phyloP scores from a whole-genome alignment of 2,888 invertebrate species.

The Julus scanicus region DNA sequence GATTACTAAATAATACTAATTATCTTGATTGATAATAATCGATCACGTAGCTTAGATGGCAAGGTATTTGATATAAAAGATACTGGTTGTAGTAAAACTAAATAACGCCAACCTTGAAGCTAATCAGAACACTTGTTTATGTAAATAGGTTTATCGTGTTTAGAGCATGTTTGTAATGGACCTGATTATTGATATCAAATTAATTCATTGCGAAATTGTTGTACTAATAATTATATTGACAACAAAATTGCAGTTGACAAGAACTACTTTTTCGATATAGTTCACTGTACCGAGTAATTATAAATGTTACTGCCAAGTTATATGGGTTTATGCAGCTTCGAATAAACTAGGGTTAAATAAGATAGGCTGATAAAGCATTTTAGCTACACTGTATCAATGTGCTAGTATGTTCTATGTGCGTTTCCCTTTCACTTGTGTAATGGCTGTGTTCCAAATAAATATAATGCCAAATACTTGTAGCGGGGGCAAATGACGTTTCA shows the following conservation, averaged over 20 bases:
- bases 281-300: neutral
- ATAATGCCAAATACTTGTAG: constrained; percentile 26
- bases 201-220: neutral
- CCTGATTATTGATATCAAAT: neutral
- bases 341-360: neutral
- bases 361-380: neutral
- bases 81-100: no score
- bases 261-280: neutral
- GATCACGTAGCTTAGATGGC: no score
- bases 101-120: no score
- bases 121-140: no score
- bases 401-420: neutral
- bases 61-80: no score
- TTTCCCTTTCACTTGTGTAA: neutral
- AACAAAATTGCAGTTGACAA: neutral
- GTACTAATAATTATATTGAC: neutral
- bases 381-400: neutral
- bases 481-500: constrained; percentile 7
- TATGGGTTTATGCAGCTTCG: neutral
- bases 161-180: no score
- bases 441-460: constrained; percentile 14
- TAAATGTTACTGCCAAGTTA: neutral
- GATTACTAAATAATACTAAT: no score
- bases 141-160: no score
- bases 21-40: no score